These are phyloP conservation scores for Paramuricea clavata DNA, from an alignment of 92 coral and sea anemone genomes.

Conservation along the genomic window DNA sequence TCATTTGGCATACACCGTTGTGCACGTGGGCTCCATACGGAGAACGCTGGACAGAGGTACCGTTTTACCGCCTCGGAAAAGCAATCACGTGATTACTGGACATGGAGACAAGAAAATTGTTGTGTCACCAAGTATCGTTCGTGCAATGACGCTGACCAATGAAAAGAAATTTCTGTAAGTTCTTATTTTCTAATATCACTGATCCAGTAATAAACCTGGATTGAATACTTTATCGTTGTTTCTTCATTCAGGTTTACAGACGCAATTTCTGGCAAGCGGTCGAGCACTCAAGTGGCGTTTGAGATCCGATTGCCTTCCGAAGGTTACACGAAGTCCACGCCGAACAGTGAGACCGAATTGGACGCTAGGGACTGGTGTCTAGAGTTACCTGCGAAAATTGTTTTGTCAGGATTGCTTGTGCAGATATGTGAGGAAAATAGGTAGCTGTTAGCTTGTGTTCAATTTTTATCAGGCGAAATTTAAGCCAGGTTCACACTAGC, in stretches of 20 bases:
- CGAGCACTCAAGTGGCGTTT: slow-evolving; percentile 87
- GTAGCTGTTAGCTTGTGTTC: no score
- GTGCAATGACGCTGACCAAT: slow-evolving; percentile 32
- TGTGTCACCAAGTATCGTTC: slow-evolving; percentile 41
- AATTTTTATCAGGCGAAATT: no score
- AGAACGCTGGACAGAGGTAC: slow-evolving; percentile 93
- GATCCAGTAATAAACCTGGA: not conserved
- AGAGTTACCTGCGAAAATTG: slow-evolving; percentile 24
- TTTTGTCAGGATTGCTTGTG: slow-evolving; percentile 35
- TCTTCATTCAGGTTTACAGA: slow-evolving; percentile 80
- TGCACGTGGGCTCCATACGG: slow-evolving; percentile 86
- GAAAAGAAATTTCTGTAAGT: slow-evolving; percentile 47
- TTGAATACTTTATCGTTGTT: not conserved
- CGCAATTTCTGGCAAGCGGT: slow-evolving; percentile 81
- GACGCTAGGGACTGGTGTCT: slow-evolving; percentile 40
- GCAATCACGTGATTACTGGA: not conserved
- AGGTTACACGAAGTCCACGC: slow-evolving; percentile 68
- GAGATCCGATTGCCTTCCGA: slow-evolving; percentile 92
- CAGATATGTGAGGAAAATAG: slow-evolving; percentile 38
- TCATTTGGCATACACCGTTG: slow-evolving; percentile 92
- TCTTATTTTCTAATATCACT: not conserved
- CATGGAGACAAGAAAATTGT: slow-evolving; percentile 19
- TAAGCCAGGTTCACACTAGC: no score
- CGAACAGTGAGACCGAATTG: slow-evolving; percentile 43
- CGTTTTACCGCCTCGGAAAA: slow-evolving; percentile 81